phyloP scores from a whole-genome alignment of 2,888 invertebrate genomes.

The Caenorhabditis doughertyi region DNA sequence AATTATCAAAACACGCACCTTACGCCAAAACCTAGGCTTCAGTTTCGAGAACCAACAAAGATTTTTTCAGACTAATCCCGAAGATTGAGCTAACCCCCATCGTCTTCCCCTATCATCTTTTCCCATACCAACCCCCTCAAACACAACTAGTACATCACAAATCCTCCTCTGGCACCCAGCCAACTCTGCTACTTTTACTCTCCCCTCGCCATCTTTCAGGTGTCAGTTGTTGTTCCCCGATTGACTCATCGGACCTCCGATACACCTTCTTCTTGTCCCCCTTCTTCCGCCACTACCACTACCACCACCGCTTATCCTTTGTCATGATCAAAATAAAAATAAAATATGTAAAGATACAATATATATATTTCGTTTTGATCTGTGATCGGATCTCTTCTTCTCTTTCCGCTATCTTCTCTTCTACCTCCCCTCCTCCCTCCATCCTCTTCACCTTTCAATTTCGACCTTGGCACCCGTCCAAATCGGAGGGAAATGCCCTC shows the following conservation, averaged over 20 bases:
- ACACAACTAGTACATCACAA: neutral
- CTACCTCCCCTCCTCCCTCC: neutral
- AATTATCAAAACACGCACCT: no score
- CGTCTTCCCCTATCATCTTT: no score
- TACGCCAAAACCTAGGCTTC: no score
- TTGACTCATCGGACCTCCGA: conserved; percentile 20
- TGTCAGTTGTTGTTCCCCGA: neutral
- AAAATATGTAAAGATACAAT: neutral
- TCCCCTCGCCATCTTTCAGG: neutral
- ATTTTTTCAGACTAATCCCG: no score
- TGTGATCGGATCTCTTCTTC: conserved; percentile 48
- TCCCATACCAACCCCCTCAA: neutral
- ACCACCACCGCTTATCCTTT: neutral
- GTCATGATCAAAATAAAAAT: conserved; percentile 4
- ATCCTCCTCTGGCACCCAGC: neutral
- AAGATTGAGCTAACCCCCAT: no score
- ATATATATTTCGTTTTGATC: conserved; percentile 45
- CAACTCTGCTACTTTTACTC: neutral
- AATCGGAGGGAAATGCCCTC: conserved; percentile 41
- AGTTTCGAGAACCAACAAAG: no score
- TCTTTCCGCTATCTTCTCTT: neutral
- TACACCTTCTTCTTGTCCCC: neutral
- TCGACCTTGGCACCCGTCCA: conserved; percentile 66
- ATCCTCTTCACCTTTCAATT: conserved; percentile 44
- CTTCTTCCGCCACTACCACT: no score